Base-by-base conservation (phyloP, 2,797 vertebrate genomes). In the Girardinus metallicus region DNA sequence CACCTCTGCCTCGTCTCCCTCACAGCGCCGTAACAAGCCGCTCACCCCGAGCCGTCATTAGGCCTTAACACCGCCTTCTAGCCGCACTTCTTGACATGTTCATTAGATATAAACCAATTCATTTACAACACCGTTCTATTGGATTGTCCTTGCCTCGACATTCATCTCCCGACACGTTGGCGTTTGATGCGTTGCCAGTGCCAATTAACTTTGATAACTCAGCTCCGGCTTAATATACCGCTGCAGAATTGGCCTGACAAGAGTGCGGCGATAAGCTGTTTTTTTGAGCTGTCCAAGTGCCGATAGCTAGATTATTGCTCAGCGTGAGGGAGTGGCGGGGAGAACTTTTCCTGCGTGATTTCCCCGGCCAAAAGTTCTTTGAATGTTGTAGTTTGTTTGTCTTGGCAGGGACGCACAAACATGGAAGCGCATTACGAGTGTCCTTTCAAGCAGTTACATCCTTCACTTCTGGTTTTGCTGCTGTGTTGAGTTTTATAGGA, bases 181-280 rank as follows among this genome's bases (percentile, higher is more conserved):
- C 83, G 44, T 87, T 89, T 93, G 92, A 92, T 93, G 92, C 88
- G 44, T 92, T 94, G 94, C 94, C 95, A 93, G 88, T 84, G 60
- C 89, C 90, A 91, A 93, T 96, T 93, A 94, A 89, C 92, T 88
- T 87, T 91, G 89, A 94, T 93, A 92, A 93, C 88, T 91, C 89
- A 74, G 86, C 86, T 85, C 84, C 82, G 34, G 87, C 90, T 91
- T 92, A 91, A 91, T 94, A 88, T 82, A 88, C 77, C 90, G 92
- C 92, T 78, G 82, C 94, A 93, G 93, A 94, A 94, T 89, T 77
- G 92, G 85, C 89, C 82, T 86, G 92, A 94, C 93, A 79, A 82
- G 89, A 86, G 80, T 76, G 85, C 75, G 21, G 80, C 31, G 89
- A 94, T 92, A 89, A 90, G 91, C 86, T 86, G 55, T 93, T 91